Evolutionary conservation across 2,888 invertebrate genomes (phyloP), one percentile per base, ranked within the genome.

Genomic region (Nasonovia ribisnigri): DNA sequence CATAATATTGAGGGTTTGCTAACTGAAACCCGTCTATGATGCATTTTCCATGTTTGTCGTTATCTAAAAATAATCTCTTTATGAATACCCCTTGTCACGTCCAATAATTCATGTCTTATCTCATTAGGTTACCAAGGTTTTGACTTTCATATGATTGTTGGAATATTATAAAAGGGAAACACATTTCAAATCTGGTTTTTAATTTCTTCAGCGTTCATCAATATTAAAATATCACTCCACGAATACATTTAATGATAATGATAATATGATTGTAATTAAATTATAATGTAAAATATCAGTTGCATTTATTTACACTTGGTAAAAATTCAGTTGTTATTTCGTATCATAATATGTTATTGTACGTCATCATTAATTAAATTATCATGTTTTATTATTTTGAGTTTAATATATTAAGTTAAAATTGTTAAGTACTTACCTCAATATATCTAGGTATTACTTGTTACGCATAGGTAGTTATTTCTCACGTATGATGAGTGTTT

Each of bases 21-120:
- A 46, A 92, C 60, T 57, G 60, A 54, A 91, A 86, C 86, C 16
- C 46, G 46, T 46, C 46, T 13, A 16, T 92, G 60, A 92, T 87
- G 91, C 84, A 5, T 87, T 92, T 87, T 87, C 86, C 86, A 43
- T 92, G 91, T 92, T 92, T 26, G 36, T 60, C 60, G 16, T 92
- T 86, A 92, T 92, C 86, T 46, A 92, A 46, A 67, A 77, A 77
- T 86, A 57, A 86, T 86, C 86, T 86, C 43, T 86, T 91, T 57
- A 92, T 20, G 57, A 60, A 87, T 86, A 26, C 91, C 86, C 86
- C 46, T 36, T 92, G 91, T 92, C 91, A 92, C 36, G 5, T 92
- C 42, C 86, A 57, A 92, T 92, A 92, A 87, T 57, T 92, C 60
- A 86, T 26, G 51, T 92, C 57, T 92, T 92, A 92, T 92, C 91